Evolutionary conservation across 2,113 vertebrate genomes (phyloP).

Genomic region (Montifringilla adamsi): DNA sequence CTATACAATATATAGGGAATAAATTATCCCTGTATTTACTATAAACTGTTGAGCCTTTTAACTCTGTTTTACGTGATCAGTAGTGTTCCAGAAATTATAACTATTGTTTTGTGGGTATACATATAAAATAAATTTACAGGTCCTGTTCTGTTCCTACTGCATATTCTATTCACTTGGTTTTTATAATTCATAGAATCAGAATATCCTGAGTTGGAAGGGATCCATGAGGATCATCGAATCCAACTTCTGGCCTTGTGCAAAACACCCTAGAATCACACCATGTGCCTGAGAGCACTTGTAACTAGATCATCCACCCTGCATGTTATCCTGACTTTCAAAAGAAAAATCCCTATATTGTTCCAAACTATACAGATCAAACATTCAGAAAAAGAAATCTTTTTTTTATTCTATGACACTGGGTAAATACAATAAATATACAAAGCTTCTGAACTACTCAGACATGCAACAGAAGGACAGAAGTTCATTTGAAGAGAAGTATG

Average conservation of each 20-base stretch:
- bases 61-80: neutral
- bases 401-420: slow-evolving; percentile 81
- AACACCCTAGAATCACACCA: neutral
- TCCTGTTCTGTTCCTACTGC: neutral
- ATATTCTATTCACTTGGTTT: neutral
- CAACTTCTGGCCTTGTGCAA: neutral
- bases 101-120: neutral
- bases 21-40: neutral
- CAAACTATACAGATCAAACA: slow-evolving; percentile 67
- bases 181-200: neutral
- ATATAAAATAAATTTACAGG: neutral
- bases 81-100: neutral
- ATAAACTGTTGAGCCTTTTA: neutral
- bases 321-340: neutral
- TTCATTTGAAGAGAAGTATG: slow-evolving; percentile 79
- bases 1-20: neutral
- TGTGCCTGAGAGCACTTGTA: neutral
- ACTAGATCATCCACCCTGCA: neutral
- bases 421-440: slow-evolving; percentile 97
- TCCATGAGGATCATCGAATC: neutral
- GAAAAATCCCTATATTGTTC: neutral
- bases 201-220: neutral
- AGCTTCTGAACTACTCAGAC: slow-evolving; percentile 86
- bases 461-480: slow-evolving; percentile 80
- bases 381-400: slow-evolving; percentile 62